A percentile compares a stretch with the other conserved stretches of the same genome.
These are phyloP conservation scores for Meandrina meandrites DNA, from an alignment of 92 coral and sea anemone species.

Conservation along the genomic window DNA sequence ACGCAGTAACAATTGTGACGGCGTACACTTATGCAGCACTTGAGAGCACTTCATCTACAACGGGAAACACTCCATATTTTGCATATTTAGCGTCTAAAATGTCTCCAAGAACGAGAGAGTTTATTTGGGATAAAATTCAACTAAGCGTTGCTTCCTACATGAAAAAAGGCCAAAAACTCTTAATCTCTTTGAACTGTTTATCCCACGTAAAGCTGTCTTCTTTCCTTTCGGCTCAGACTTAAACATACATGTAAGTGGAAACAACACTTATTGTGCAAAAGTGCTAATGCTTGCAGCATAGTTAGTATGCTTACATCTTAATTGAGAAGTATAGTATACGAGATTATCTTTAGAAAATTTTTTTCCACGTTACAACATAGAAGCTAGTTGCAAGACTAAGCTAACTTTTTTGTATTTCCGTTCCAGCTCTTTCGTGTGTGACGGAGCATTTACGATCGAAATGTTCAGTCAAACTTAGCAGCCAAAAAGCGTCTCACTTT, in stretches of 20 bases:
- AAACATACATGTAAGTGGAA: background rate
- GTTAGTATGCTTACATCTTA: too few relatives aligned
- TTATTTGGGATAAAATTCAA: background rate
- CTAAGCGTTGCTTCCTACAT: background rate
- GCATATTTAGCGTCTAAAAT: too few relatives aligned
- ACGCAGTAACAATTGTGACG: background rate
- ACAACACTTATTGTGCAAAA: background rate
- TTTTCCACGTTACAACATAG: background rate
- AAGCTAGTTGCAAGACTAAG: background rate
- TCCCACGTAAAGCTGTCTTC: too few relatives aligned
- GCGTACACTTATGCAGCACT: background rate
- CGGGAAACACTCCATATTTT: background rate
- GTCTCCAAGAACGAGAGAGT: background rate
- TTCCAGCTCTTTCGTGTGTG: background rate
- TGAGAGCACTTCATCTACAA: background rate
- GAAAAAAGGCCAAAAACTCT: too few relatives aligned
- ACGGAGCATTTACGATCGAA: background rate
- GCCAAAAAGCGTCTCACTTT: background rate
- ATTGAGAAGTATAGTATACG: background rate
- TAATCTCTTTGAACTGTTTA: too few relatives aligned
- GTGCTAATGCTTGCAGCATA: background rate
- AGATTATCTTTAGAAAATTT: background rate
- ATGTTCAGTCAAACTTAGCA: background rate
- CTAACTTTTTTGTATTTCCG: background rate
- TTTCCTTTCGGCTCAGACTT: background rate